Base-by-base conservation (phyloP, 2,113 vertebrate species). In the Dromaius novaehollandiae region DNA sequence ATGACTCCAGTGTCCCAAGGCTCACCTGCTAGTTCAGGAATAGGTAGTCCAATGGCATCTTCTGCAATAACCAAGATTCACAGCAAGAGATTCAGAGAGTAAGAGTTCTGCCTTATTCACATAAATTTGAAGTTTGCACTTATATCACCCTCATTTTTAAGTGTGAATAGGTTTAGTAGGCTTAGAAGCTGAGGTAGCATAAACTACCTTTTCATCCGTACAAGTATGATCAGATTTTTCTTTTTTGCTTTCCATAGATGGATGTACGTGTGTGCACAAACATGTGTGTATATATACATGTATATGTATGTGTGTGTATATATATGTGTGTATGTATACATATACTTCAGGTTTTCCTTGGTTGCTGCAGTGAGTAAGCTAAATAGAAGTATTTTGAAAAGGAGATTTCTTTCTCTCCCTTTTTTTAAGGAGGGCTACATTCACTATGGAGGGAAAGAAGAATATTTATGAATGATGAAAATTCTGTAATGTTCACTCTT, bases 21-120 rank as follows among this genome's bases (percentile, higher is more conserved):
- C 12, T 99, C 99, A 51, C 99, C 99, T 21, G 99, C 98, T 65
- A 99, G 99, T 96, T 99, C 99, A 9, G 99, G 99, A 66, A 99
- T 99, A 63, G 99, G 99, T 51, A 99, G 99, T 94, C 99, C 99
- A 26, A 99, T 99, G 99, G 99, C 99, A 36, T 98, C 99, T 19
- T 99, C 99, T 15, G 98, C 99, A 91, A 99, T 99, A 97, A 99
- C 99, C 91, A 99, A 99, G 98, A 99, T 99, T 93, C 99, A 99
- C 98, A 99, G 99, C 98, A 99, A 99, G 61, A 98, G 99, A 91
- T 99, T 99, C 96, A 98, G 99, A 99, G 99, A 99, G 99, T 99
- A 97, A 99, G 99, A 96, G 15, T 74, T 77, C 30, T 88, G 30
- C 40, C 17, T 68, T 88, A 44, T 55, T 64, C 30, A 42, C 40